Conservation (phyloP, 2,888 invertebrate genomes). For the Hybos culiciformis region DNA sequence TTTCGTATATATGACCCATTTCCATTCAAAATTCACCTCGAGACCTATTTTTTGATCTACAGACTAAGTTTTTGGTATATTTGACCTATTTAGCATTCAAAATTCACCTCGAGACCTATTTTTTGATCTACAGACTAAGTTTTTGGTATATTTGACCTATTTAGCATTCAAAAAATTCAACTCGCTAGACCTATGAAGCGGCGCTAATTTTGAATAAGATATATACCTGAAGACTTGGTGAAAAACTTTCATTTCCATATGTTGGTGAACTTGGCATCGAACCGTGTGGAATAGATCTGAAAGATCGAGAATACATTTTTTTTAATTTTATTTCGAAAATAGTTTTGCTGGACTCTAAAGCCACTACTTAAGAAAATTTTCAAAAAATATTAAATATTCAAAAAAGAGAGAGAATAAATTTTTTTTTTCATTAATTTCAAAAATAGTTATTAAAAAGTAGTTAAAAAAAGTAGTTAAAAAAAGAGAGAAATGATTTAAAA, state of each 20-base stretch:
- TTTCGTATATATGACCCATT: no score
- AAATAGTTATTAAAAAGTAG: neutral
- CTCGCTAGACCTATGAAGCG: no score
- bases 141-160: slow-evolving; percentile 1
- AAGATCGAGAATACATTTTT: slow-evolving; percentile 2
- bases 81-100: no score
- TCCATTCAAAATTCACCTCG: no score
- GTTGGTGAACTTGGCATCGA: slow-evolving; percentile 22
- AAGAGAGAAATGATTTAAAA: neutral
- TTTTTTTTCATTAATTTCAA: neutral
- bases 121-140: neutral
- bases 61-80: no score
- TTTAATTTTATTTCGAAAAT: neutral
- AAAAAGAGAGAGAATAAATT: neutral
- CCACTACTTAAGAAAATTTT: no score
- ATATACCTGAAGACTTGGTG: slow-evolving; percentile 21
- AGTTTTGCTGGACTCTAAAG: no score
- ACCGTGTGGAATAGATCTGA: slow-evolving; percentile 18
- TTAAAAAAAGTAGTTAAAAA: neutral
- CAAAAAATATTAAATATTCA: neutral
- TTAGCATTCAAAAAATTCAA: neutral
- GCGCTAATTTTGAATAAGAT: neutral
- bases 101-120: no score
- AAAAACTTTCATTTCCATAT: slow-evolving; percentile 21
- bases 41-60: no score